Evolutionary conservation across 2,888 invertebrate genomes (phyloP).

Genomic region (Acleris literana): DNA sequence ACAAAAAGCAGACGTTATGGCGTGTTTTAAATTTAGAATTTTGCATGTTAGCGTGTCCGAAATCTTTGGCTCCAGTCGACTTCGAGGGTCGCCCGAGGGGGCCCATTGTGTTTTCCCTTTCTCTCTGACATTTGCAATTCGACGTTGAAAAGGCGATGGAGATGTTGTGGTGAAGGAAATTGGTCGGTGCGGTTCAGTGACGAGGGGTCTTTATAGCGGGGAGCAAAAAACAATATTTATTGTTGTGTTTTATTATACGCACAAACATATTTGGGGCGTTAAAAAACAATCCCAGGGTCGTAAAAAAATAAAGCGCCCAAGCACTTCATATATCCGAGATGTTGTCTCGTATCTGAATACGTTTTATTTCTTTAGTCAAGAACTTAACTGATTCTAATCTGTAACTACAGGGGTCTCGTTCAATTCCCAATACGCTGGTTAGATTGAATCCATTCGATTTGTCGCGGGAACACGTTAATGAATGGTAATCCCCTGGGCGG

Average conservation of each 20-base stretch:
- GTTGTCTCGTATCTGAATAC: no score
- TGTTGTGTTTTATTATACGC: slow-evolving; percentile 24
- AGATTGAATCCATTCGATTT: slow-evolving; percentile 22
- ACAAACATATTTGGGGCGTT: neutral
- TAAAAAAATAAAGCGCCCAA: no score
- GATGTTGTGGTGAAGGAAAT: slow-evolving; percentile 47
- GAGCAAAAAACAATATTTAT: slow-evolving; percentile 26
- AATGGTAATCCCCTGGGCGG: slow-evolving; percentile 49
- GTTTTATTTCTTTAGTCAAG: no score
- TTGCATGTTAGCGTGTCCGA: slow-evolving; percentile 32
- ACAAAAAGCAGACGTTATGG: slow-evolving; percentile 20
- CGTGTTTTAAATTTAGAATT: slow-evolving; percentile 24
- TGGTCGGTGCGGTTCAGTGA: slow-evolving; percentile 44
- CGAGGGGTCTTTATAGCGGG: slow-evolving; percentile 39
- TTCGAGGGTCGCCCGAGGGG: slow-evolving; percentile 34
- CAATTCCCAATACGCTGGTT: slow-evolving; percentile 6
- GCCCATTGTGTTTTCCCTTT: slow-evolving; percentile 41
- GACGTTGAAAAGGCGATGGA: slow-evolving; percentile 43
- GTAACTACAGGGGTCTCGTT: neutral
- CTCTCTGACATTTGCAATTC: slow-evolving; percentile 52
- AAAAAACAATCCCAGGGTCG: neutral
- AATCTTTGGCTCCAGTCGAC: slow-evolving; percentile 16
- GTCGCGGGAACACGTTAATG: slow-evolving; percentile 52
- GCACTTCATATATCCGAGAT: no score
- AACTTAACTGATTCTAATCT: neutral